Evolutionary conservation across 2,113 vertebrate genomes (phyloP).

Genomic region (Anoura caudifer): DNA sequence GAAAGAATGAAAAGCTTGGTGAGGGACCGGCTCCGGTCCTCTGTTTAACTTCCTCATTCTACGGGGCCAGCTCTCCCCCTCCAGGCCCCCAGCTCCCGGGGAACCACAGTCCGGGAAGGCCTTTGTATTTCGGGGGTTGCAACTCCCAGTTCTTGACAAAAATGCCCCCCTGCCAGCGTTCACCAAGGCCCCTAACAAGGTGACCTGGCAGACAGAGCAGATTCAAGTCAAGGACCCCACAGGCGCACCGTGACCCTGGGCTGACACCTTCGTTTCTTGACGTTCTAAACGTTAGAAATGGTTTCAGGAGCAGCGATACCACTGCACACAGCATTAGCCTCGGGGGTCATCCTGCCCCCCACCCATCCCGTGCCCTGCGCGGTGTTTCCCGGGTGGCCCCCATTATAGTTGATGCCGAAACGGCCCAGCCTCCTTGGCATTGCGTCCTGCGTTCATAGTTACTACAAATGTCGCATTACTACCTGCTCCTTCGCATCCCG

Average conservation of each 20-base stretch:
- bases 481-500: constrained; percentile 42
- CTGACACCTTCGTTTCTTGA: background rate
- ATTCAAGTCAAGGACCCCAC: background rate
- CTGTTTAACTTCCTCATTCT: background rate
- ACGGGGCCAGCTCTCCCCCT: background rate
- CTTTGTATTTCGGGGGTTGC: background rate
- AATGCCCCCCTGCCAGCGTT: background rate
- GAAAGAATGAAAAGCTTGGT: background rate
- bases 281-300: background rate
- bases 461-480: constrained; percentile 51
- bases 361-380: background rate
- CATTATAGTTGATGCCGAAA: constrained; percentile 57
- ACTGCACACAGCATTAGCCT: background rate
- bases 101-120: background rate
- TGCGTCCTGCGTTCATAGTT: constrained; percentile 64
- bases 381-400: constrained; percentile 40
- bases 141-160: background rate
- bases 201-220: background rate
- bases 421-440: constrained; percentile 49
- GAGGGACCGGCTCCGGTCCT: background rate
- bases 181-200: background rate
- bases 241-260: background rate
- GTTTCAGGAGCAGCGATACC: background rate
- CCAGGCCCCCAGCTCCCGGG: background rate
- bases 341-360: constrained; percentile 13